A percentile compares a stretch with the other conserved stretches of the same genome.
These are phyloP conservation scores for Borostomias antarcticus DNA, from an alignment of 2,797 vertebrate species.

Conservation along the genomic window DNA sequence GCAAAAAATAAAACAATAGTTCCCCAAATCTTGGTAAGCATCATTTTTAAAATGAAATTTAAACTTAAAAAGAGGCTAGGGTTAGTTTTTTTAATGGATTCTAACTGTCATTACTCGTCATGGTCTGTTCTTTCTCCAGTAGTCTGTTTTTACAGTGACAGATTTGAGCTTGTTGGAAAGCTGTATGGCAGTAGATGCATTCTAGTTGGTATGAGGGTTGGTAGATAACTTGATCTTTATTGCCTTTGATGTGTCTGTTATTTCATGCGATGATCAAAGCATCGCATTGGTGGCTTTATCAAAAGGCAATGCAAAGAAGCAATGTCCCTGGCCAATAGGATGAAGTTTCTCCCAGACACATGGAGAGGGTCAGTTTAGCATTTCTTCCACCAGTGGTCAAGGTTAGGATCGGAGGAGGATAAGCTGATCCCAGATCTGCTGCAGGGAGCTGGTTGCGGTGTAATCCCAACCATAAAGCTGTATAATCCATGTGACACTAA, in stretches of 20 bases:
- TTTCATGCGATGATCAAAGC: background rate
- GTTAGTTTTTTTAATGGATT: no score
- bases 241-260: background rate
- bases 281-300: background rate
- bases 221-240: no score
- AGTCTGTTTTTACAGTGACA: no score
- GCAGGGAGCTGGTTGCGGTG: background rate
- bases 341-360: background rate
- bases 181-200: no score
- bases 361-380: constrained; percentile 5
- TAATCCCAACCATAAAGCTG: constrained; percentile 48
- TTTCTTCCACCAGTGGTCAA: background rate
- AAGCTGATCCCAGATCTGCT: constrained; percentile 1
- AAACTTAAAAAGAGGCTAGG: no score
- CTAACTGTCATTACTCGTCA: no score
- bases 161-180: no score
- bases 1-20: background rate
- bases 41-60: no score
- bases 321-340: background rate
- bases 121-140: no score
- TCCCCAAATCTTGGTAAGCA: no score
- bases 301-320: background rate
- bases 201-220: no score
- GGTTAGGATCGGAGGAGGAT: background rate
- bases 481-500: constrained; percentile 27